phyloP scores from a whole-genome alignment of 2,797 vertebrate species.

The Gallinago nigripennis region DNA sequence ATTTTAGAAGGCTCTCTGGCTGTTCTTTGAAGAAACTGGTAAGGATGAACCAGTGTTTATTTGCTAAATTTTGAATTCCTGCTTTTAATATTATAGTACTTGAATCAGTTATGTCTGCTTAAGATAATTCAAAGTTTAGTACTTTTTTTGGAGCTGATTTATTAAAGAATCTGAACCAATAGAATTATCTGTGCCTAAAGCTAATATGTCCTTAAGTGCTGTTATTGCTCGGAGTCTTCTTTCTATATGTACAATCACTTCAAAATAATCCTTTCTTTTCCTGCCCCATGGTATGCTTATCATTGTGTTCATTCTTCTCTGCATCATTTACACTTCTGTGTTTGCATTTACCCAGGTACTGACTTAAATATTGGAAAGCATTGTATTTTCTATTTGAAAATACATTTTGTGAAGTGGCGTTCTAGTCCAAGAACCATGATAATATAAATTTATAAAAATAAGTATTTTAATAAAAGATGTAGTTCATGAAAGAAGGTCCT shows the following conservation, averaged over 20 bases:
- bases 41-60: neutral
- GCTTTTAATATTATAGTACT: neutral
- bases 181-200: neutral
- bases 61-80: neutral
- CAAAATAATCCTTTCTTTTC: slow-evolving; percentile 10
- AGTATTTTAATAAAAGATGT: slow-evolving; percentile 74
- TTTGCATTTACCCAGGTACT: neutral
- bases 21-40: neutral
- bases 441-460: slow-evolving; percentile 1
- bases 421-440: neutral
- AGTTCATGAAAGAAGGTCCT: slow-evolving; percentile 67
- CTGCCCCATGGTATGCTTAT: neutral
- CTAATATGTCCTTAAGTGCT: neutral
- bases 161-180: neutral
- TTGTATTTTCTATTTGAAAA: slow-evolving; percentile 50
- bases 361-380: slow-evolving; percentile 2
- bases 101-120: neutral
- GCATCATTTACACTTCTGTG: neutral
- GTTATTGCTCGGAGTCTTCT: neutral
- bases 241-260: neutral
- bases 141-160: neutral
- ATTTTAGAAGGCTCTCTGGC: neutral
- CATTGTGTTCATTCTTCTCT: neutral
- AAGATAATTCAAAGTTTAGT: neutral
- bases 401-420: neutral